phyloP scores from a whole-genome alignment of 1,140 invertebrate species.

The Popillia japonica region DNA sequence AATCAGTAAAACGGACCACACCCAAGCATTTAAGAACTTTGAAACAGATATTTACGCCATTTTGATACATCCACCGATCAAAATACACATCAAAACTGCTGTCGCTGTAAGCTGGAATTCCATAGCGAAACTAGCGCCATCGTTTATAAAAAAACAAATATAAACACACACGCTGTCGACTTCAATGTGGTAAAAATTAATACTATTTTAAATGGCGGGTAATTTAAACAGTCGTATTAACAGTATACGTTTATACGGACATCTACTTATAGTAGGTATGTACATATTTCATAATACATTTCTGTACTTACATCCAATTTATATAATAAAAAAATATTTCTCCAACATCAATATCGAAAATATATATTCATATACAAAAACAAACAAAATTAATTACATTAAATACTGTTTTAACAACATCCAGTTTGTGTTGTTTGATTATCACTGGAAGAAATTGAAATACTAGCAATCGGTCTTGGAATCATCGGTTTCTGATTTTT shows the following conservation, averaged over 20 bases:
- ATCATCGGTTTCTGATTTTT: conserved; percentile 73
- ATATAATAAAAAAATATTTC: neutral
- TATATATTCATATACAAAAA: neutral
- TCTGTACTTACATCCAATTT: neutral
- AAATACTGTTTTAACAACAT: conserved; percentile 2
- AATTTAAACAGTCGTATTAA: too few relatives aligned
- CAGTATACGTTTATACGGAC: too few relatives aligned
- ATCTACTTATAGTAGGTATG: too few relatives aligned
- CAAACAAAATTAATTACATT: neutral
- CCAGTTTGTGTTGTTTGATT: neutral
- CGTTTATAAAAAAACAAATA: too few relatives aligned
- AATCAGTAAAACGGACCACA: conserved; percentile 46
- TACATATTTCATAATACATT: neutral
- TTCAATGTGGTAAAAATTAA: too few relatives aligned
- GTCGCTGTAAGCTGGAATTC: too few relatives aligned
- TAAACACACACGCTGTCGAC: too few relatives aligned
- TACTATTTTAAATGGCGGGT: too few relatives aligned
- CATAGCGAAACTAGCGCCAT: too few relatives aligned
- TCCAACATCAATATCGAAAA: neutral
- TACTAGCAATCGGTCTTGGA: conserved; percentile 45
- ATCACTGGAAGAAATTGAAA: neutral
- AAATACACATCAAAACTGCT: conserved; percentile 29
- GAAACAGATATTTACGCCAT: conserved; percentile 52
- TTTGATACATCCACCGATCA: conserved; percentile 43
- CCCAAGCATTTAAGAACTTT: conserved; percentile 47